These are phyloP conservation scores for Eudyptes chrysolophus DNA, from an alignment of 2,113 vertebrate species.

Conservation along the genomic window DNA sequence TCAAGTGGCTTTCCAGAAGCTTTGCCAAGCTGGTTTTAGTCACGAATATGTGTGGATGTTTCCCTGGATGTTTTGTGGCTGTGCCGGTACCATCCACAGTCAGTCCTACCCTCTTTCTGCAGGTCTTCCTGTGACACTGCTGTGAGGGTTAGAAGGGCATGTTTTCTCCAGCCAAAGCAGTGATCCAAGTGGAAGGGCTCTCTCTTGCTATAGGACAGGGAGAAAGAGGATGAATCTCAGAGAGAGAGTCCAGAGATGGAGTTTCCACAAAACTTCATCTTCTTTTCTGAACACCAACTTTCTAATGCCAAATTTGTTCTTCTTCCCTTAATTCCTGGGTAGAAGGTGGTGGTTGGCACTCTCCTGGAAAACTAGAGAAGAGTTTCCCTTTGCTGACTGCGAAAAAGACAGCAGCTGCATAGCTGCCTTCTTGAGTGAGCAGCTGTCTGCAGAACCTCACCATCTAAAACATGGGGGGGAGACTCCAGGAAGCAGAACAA, in stretches of 20 bases:
- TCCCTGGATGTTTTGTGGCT: background rate
- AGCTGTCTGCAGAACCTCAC: background rate
- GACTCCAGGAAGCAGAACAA: background rate
- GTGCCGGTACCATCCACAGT: background rate
- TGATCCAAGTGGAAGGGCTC: background rate
- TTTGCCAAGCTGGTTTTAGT: background rate
- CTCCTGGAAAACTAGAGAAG: background rate
- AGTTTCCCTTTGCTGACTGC: background rate
- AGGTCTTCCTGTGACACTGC: background rate
- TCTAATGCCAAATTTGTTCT: background rate
- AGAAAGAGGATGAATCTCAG: background rate
- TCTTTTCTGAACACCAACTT: background rate
- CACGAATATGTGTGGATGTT: background rate
- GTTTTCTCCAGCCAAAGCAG: background rate
- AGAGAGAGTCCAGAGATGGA: background rate
- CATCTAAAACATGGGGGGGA: background rate
- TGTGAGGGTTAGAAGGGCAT: background rate
- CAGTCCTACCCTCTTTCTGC: background rate
- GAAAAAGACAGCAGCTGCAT: background rate
- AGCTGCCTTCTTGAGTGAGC: background rate
- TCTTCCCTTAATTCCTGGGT: background rate
- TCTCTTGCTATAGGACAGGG: background rate
- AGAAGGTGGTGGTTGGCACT: background rate
- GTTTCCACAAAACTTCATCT: background rate
- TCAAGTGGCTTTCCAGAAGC: background rate